Percentiles rank a stretch among this genome's conserved stretches.
Evolutionary conservation across 1,140 invertebrate genomes (phyloP).

Genomic region (Odontomachus brunneus): DNA sequence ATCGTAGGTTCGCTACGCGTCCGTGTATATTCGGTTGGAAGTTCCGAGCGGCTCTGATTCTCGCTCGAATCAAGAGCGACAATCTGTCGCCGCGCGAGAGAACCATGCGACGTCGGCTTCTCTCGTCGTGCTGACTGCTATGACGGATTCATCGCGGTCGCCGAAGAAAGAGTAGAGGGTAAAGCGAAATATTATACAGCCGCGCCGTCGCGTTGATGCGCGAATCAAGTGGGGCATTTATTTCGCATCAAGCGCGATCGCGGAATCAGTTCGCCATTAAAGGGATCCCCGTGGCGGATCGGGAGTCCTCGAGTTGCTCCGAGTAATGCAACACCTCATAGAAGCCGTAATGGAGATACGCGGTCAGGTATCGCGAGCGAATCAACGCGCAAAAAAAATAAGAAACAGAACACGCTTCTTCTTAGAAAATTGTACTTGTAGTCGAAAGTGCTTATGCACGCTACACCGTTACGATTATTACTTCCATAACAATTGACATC

Average conservation of each 20-base stretch:
- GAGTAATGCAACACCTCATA: background rate
- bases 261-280: conserved; percentile 35
- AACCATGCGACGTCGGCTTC: background rate
- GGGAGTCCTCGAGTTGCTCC: conserved; percentile 10
- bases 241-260: conserved; percentile 45
- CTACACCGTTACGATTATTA: background rate
- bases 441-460: no score
- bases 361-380: background rate
- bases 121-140: background rate
- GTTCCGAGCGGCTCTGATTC: no score
- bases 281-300: conserved; percentile 29
- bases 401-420: background rate
- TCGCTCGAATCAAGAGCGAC: background rate
- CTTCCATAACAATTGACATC: background rate
- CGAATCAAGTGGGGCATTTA: conserved; percentile 38
- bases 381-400: background rate
- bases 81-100: conserved; percentile 5
- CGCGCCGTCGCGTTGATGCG: conserved; percentile 12
- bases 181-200: background rate
- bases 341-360: background rate
- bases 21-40: background rate
- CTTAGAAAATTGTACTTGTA: background rate
- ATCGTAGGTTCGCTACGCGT: conserved; percentile 11
- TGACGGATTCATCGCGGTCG: conserved; percentile 24
- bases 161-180: background rate